Evolutionary conservation across 2,888 invertebrate species (phyloP).

Genomic region (Trisateles emortualis): DNA sequence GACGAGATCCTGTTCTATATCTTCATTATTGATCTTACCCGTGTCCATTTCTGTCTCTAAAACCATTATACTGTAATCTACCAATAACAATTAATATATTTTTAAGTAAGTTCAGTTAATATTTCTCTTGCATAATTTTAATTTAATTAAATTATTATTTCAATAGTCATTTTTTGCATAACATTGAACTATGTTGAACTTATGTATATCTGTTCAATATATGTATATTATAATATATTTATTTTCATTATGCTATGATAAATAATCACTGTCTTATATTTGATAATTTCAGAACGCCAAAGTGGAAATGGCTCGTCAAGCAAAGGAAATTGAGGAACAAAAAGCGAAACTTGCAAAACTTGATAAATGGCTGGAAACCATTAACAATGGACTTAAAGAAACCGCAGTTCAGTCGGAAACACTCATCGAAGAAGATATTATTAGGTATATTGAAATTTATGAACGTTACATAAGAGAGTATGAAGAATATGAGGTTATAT

Average conservation of each 20-base stretch:
- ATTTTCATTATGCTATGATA: background rate
- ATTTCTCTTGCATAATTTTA: no score
- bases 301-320: conserved; percentile 72
- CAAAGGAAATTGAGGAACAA: conserved; percentile 74
- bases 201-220: no score
- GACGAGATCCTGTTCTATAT: no score
- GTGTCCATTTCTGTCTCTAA: no score
- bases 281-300: conserved; percentile 75
- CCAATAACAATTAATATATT: no score
- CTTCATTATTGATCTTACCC: no score
- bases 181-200: no score
- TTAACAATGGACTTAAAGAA: conserved; percentile 81
- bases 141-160: no score
- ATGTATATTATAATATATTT: no score
- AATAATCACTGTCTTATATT: background rate
- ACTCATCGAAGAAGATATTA: conserved; percentile 73
- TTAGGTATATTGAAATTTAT: conserved; percentile 80
- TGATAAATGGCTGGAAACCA: conserved; percentile 82
- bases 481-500: conserved; percentile 78
- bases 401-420: conserved; percentile 71
- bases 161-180: no score
- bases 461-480: conserved; percentile 80
- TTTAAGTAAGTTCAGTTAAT: no score
- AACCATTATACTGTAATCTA: no score
- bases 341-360: conserved; percentile 76